Evolutionary conservation across 1,140 invertebrate genomes (phyloP), one percentile per base, ranked within the genome.

Genomic region (Gonatopus flavifemur): DNA sequence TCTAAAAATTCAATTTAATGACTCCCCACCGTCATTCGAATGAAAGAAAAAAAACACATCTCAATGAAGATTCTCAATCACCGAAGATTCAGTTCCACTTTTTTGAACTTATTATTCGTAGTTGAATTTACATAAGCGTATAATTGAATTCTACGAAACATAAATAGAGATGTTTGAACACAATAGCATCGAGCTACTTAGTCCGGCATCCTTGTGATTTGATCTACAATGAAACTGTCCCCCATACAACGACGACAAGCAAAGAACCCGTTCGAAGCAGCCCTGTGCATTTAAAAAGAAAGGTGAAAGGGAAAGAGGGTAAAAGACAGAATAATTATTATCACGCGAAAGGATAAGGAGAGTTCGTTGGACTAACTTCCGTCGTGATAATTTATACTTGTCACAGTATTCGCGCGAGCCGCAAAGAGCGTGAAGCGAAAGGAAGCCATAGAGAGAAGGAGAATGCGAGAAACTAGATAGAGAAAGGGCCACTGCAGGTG

Each of bases 321-420:
- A 52, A 58, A 59, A 63, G 55, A 62, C 48, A 62, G 61, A 58
- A 46, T 59, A 57, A 63, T 62, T 63, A 59, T 63, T 59, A 64
- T 64, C 61, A 55, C 56, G 55, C 56, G 43, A 63, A 53, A 48
- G 59, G 61, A 59, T 59, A 62, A 62, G 51, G 53, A 33, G 47
- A 50, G 55, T 45, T 53, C 49, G 42, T 55, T 55, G 59, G 58
- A 61, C 50, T 61, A 54, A 57, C 58, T 61, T 61, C 58, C 58
- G 59, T 58, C 47, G 54, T 49, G 59, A 62, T 61, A 62, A 62
- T 62, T 62, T 61, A 55, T 62, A 62, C 50, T 54, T 54, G 59
- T 47, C 58, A 54, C 15, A 36, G 54, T n/a, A n/a, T 55, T 33
- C 49, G 31, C 32, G 30, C 38, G 45, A 40, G 6, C 19, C 37